phyloP scores from a whole-genome alignment of 2,797 vertebrate species.

The Rhinoraja longicauda region DNA sequence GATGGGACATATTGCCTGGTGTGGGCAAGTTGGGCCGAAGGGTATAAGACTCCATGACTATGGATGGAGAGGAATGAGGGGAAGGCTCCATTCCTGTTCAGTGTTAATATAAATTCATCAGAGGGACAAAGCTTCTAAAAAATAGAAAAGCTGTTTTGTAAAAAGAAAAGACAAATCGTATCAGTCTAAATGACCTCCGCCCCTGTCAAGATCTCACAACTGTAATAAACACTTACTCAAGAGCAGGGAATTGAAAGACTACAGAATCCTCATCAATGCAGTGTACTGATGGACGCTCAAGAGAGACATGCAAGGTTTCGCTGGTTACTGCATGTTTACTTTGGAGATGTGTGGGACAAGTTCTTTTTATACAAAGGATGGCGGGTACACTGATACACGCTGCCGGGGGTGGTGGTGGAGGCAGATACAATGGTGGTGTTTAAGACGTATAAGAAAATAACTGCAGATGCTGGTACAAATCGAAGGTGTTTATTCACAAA shows the following conservation, averaged over 20 bases:
- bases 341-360: no score
- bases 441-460: no score
- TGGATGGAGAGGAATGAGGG: not conserved
- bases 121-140: not conserved
- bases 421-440: not conserved
- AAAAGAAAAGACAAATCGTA: not conserved
- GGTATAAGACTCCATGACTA: no score
- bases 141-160: not conserved
- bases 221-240: not conserved
- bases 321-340: no score
- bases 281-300: not conserved
- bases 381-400: not conserved
- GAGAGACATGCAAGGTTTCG: no score
- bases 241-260: not conserved
- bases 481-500: no score
- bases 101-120: not conserved
- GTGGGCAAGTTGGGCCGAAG: no score
- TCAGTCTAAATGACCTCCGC: not conserved
- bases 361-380: no score
- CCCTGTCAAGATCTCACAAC: not conserved
- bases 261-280: no score
- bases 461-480: no score
- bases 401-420: not conserved
- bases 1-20: no score
- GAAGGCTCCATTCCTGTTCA: not conserved